Conservation (phyloP, 2,797 vertebrate species). For the Lepilemur ruficaudatus region DNA sequence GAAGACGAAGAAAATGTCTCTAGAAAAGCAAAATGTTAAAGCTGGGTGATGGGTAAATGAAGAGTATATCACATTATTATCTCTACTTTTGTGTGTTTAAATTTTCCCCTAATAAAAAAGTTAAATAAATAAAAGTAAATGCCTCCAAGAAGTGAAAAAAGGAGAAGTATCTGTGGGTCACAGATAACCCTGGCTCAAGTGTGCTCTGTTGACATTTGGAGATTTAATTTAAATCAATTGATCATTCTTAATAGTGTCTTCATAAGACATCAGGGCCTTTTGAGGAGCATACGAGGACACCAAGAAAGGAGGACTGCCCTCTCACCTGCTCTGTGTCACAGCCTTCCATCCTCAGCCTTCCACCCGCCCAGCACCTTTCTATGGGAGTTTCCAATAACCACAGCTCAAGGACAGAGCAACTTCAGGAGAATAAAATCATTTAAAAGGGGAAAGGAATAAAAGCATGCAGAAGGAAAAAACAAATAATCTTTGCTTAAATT, state of each 20-base stretch:
- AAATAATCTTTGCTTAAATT: neutral
- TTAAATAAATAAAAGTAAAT: conserved; percentile 27
- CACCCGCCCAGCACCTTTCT: neutral
- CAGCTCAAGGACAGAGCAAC: neutral
- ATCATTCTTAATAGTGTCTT: neutral
- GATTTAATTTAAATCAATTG: conserved; percentile 1
- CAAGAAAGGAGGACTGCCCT: neutral
- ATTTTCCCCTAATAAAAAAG: neutral
- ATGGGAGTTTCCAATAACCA: neutral
- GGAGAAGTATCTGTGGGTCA: neutral
- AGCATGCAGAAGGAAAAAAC: neutral
- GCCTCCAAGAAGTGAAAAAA: conserved; percentile 19
- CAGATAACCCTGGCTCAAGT: neutral
- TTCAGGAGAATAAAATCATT: neutral
- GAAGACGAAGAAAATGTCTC: neutral
- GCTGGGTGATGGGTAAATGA: neutral
- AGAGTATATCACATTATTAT: neutral
- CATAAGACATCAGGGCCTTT: neutral
- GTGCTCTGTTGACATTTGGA: neutral
- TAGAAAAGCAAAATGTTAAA: conserved; percentile 31
- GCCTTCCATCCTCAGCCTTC: neutral
- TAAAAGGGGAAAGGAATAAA: neutral
- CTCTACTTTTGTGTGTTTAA: conserved; percentile 15
- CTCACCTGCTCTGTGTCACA: neutral
- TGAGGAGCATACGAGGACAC: neutral